Conservation (phyloP, 2,797 vertebrate species). For the Sparus aurata region DNA sequence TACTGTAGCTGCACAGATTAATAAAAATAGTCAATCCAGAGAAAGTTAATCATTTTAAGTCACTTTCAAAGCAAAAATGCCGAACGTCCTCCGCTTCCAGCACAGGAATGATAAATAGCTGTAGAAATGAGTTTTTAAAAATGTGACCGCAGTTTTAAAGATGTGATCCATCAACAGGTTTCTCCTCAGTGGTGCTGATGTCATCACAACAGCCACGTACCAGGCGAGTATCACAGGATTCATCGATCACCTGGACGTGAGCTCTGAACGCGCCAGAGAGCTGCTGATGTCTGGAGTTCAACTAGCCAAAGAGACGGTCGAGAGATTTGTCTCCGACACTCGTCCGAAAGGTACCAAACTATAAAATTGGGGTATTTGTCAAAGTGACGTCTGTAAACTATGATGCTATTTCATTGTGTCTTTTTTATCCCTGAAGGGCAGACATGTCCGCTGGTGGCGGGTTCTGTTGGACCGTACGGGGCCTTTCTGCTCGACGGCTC, state of each 20-base stretch:
- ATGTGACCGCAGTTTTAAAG: background rate
- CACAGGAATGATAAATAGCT: background rate
- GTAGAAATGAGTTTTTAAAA: background rate
- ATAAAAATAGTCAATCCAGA: fast-evolving
- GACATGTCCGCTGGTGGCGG: constrained; percentile 82
- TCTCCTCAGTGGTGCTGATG: constrained; percentile 86
- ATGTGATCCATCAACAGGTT: constrained; percentile 74
- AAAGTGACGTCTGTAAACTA: background rate
- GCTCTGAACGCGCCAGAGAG: constrained; percentile 75
- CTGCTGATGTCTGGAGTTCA: constrained; percentile 84
- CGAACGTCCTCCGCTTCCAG: background rate
- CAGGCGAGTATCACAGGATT: constrained; percentile 88
- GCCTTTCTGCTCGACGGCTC: constrained; percentile 86
- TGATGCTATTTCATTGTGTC: background rate
- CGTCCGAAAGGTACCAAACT: constrained; percentile 66
- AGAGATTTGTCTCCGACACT: constrained; percentile 67
- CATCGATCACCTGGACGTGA: constrained; percentile 77
- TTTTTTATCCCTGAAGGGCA: constrained; percentile 53
- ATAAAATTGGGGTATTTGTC: background rate
- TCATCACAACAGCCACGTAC: constrained; percentile 87
- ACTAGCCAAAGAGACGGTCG: constrained; percentile 81
- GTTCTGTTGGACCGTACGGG: constrained; percentile 88
- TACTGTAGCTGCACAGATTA: background rate
- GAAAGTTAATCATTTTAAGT: background rate
- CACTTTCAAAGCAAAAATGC: background rate